These are phyloP conservation scores for Megaleporinus macrocephalus DNA, from an alignment of 2,113 vertebrate species.

Conservation along the genomic window DNA sequence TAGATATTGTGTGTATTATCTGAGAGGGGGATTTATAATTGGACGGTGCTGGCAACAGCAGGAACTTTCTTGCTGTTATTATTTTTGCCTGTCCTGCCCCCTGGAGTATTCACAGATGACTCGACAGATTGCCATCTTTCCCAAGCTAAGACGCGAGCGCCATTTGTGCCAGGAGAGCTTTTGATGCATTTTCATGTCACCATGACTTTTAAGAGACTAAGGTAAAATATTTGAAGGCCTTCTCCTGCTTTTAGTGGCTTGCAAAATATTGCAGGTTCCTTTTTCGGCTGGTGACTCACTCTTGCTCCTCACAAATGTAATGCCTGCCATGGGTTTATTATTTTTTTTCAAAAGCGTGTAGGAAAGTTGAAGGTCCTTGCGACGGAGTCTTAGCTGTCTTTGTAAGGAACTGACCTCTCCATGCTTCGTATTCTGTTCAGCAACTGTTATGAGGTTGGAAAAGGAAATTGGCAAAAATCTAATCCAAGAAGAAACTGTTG, in stretches of 20 bases:
- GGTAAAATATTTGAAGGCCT: neutral
- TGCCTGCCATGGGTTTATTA: neutral
- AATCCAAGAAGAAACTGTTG: neutral
- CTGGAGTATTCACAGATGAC: constrained; percentile 65
- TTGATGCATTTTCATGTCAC: constrained; percentile 65
- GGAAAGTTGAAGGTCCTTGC: neutral
- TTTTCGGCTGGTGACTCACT: neutral
- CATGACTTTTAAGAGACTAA: neutral
- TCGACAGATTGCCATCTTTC: constrained; percentile 68
- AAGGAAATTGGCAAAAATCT: neutral
- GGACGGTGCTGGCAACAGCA: constrained; percentile 61
- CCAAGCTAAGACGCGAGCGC: constrained; percentile 53
- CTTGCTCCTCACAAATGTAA: neutral
- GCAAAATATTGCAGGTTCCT: neutral
- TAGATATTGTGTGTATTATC: constrained; percentile 50
- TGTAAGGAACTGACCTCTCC: too few relatives aligned
- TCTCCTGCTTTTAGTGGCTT: neutral
- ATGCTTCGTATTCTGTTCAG: neutral
- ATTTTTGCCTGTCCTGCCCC: constrained; percentile 52
- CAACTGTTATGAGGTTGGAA: neutral
- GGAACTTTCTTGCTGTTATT: constrained; percentile 67
- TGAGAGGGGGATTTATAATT: constrained; percentile 65
- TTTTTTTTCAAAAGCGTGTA: neutral
- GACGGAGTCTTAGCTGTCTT: neutral
- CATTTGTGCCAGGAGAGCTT: constrained; percentile 35